phyloP scores from a whole-genome alignment of 2,888 invertebrate genomes.

The Eristalis intricaria region DNA sequence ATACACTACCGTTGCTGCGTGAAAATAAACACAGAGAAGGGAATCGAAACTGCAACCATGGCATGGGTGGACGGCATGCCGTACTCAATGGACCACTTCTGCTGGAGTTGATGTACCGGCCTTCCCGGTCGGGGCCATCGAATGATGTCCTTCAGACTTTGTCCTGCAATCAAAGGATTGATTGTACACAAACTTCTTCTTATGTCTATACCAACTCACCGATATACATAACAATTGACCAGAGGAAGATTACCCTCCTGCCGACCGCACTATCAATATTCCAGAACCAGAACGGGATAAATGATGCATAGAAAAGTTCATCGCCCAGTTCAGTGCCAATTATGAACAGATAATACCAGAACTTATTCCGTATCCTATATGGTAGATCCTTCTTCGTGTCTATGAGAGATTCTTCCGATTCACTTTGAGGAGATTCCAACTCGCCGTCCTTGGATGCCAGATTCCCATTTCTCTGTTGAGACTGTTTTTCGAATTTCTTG shows the following conservation, averaged over 20 bases:
- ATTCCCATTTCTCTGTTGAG: conserved; percentile 76
- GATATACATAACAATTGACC: conserved; percentile 92
- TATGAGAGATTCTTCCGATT: conserved; percentile 76
- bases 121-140: conserved; percentile 93
- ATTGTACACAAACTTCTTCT: not conserved
- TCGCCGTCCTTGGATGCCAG: conserved; percentile 81
- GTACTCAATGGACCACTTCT: conserved; percentile 94
- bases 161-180: conserved; percentile 83
- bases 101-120: conserved; percentile 91
- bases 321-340: conserved; percentile 94
- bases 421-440: conserved; percentile 75
- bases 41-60: conserved; percentile 94
- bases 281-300: conserved; percentile 97
- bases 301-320: conserved; percentile 94
- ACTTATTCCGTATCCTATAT: conserved; percentile 85
- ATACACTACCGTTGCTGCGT: conserved; percentile 84
- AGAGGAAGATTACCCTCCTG: conserved; percentile 90
- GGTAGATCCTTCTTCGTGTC: conserved; percentile 42
- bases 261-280: conserved; percentile 94
- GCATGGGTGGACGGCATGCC: conserved; percentile 98
- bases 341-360: conserved; percentile 92
- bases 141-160: conserved; percentile 93
- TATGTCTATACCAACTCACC: conserved; percentile 82
- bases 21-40: conserved; percentile 91
- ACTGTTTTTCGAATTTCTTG: conserved; percentile 4